Percentiles rank a stretch among this genome's conserved stretches.
Evolutionary conservation across 1,140 invertebrate genomes (phyloP).

Genomic region (Oppia nitens): DNA sequence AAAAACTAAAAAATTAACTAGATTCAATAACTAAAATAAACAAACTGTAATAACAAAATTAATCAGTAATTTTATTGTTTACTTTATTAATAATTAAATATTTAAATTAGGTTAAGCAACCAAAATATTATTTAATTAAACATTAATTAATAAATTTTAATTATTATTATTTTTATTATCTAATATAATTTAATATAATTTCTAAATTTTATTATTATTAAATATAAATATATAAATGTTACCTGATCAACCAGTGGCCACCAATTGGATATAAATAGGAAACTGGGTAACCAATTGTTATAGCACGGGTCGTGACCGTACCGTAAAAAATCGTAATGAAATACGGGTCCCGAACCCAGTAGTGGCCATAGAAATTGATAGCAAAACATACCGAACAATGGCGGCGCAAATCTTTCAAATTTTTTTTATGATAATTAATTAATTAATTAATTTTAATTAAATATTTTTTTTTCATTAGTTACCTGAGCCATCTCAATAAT

Average conservation of each 20-base stretch:
- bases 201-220: too few species aligned
- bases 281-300: conserved; percentile 12
- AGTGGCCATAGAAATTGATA: conserved; percentile 8
- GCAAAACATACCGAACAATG: conserved; percentile 8
- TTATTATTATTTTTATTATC: too few species aligned
- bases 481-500: neutral
- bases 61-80: too few species aligned
- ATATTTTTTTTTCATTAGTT: too few species aligned
- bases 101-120: too few species aligned
- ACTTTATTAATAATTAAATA: too few species aligned
- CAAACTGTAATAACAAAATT: too few species aligned
- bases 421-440: neutral
- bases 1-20: too few species aligned
- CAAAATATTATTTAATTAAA: too few species aligned
- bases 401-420: neutral
- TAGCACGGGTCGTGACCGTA: conserved; percentile 8
- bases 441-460: neutral
- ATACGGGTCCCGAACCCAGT: conserved; percentile 10
- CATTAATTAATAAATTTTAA: too few species aligned
- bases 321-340: conserved; percentile 6
- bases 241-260: neutral
- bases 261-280: conserved; percentile 12
- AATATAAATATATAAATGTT: neutral
- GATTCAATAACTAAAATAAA: too few species aligned
- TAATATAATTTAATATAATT: too few species aligned